Percentiles rank a stretch among this genome's conserved stretches.
phyloP scores from a whole-genome alignment of 2,113 vertebrate species.

The Peromyscus californicus region DNA sequence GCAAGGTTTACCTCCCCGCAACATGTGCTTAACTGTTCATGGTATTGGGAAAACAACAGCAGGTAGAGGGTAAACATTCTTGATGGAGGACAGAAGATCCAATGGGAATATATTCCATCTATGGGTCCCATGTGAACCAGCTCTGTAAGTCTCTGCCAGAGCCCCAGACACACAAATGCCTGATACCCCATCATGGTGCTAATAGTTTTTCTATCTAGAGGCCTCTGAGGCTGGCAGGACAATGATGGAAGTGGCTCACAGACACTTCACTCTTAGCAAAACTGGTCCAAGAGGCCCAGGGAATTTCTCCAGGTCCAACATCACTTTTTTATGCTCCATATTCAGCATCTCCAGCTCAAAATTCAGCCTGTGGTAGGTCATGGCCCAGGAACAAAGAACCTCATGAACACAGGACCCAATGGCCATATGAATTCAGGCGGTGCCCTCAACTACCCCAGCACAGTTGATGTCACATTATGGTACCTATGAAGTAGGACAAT shows the following conservation, averaged over 20 bases:
- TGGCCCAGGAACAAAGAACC: constrained; percentile 74
- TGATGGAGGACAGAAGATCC: background rate
- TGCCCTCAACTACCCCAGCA: background rate
- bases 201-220: background rate
- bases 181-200: background rate
- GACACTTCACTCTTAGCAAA: background rate
- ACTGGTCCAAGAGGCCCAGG: constrained; percentile 81
- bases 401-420: background rate
- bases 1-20: background rate
- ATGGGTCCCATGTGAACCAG: background rate
- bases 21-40: background rate
- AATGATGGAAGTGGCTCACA: background rate
- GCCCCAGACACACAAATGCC: background rate
- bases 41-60: background rate
- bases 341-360: constrained; percentile 97
- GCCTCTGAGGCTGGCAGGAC: background rate
- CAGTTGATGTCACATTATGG: background rate
- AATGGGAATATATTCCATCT: background rate
- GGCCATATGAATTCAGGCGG: background rate
- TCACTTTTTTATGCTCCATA: constrained; percentile 97
- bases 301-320: constrained; percentile 95
- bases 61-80: background rate
- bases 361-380: constrained; percentile 92
- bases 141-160: background rate
- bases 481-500: background rate